Conservation (phyloP, 2,888 invertebrate genomes). For the Dicyrtomina minuta region DNA sequence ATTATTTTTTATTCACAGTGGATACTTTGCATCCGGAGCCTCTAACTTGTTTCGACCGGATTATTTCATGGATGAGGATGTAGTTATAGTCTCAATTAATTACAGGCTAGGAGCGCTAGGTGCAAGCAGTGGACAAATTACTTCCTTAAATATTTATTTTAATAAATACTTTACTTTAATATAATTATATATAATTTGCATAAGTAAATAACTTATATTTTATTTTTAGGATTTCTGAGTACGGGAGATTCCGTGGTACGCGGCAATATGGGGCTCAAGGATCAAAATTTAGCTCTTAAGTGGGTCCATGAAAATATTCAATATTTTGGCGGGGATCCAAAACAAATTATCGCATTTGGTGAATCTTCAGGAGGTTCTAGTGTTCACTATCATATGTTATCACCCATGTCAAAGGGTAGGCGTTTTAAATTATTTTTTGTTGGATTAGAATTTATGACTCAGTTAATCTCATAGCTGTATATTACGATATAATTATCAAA, state of each 20-base stretch:
- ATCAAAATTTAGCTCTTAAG: neutral
- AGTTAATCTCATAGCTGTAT: no score
- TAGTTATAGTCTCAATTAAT: neutral
- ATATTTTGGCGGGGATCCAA: conserved; percentile 7
- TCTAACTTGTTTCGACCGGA: neutral
- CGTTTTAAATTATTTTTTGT: no score
- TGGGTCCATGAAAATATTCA: neutral
- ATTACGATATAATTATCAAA: no score
- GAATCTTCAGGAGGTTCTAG: neutral
- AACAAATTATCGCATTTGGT: neutral
- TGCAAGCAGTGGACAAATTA: no score
- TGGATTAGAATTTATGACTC: no score
- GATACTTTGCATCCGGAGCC: neutral
- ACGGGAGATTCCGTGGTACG: neutral
- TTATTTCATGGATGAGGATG: conserved; percentile 13
- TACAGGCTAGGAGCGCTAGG: conserved; percentile 2
- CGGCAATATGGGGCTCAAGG: conserved; percentile 4
- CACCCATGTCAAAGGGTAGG: neutral
- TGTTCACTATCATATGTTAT: conserved; percentile 4
- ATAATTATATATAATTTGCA: no score
- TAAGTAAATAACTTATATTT: no score
- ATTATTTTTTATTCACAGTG: conserved; percentile 2
- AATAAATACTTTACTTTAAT: neutral
- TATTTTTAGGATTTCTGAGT: neutral
- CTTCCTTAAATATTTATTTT: neutral